Conservation (phyloP, 2,113 vertebrate species). For the Podarcis cretensis region DNA sequence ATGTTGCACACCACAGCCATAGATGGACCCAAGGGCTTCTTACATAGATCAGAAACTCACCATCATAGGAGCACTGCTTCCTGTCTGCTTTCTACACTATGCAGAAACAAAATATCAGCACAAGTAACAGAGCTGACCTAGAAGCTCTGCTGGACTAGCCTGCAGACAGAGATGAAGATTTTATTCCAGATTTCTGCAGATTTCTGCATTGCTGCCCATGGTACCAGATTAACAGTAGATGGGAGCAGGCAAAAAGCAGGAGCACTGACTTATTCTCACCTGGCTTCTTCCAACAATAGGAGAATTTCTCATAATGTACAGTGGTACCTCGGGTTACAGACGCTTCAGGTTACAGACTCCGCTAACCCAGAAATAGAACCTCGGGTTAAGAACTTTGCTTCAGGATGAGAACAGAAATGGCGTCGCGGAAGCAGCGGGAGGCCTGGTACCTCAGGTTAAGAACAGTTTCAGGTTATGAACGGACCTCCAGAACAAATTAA, state of each 20-base stretch:
- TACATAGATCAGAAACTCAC: neutral
- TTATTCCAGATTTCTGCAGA: fast-evolving
- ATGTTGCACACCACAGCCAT: fast-evolving
- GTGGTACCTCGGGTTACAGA: too few species aligned
- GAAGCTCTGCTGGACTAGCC: neutral
- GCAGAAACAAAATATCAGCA: neutral
- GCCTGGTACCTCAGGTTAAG: too few species aligned
- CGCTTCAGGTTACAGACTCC: too few species aligned
- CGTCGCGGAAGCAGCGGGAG: too few species aligned
- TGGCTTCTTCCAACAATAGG: neutral
- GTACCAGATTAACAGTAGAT: neutral
- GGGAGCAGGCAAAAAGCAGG: fast-evolving
- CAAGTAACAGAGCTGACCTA: fast-evolving
- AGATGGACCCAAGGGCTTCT: neutral
- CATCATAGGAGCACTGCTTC: too few species aligned
- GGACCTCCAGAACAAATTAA: too few species aligned
- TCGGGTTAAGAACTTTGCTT: too few species aligned
- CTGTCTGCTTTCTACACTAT: neutral
- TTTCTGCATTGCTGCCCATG: fast-evolving
- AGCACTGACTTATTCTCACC: neutral
- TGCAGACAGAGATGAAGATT: fast-evolving
- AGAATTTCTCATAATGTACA: neutral
- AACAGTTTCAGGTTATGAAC: too few species aligned
- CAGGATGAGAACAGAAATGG: too few species aligned
- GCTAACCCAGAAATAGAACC: too few species aligned